Conservation (phyloP, 2,888 invertebrate genomes). For the Trissonchulus latispiculum region DNA sequence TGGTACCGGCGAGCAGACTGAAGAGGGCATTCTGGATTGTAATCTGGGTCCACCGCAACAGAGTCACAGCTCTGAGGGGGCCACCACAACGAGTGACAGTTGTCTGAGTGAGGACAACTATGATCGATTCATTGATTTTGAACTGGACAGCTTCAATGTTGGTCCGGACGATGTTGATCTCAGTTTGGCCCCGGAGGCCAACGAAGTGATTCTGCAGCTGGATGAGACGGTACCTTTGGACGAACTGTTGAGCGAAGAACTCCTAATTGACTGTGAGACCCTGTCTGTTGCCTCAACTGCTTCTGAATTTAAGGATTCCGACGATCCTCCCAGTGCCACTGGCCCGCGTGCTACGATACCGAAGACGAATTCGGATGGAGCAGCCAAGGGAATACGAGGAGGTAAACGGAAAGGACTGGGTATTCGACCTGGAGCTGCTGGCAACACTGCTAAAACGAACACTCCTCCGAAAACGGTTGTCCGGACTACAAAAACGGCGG, state of each 20-base stretch:
- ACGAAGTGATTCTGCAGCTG: not conserved
- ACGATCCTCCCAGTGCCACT: not conserved
- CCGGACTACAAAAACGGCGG: constrained; percentile 21
- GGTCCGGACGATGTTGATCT: not conserved
- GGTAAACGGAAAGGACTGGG: too few relatives aligned
- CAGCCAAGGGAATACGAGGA: too few relatives aligned
- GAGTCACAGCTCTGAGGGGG: not conserved
- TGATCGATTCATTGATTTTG: not conserved
- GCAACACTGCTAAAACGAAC: too few relatives aligned
- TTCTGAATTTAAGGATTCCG: not conserved
- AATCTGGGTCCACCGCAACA: not conserved
- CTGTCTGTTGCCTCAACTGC: not conserved
- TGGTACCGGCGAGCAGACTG: not conserved
- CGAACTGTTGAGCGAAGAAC: not conserved
- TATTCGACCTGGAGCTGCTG: too few relatives aligned
- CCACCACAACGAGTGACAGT: not conserved
- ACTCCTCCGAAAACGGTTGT: constrained; percentile 17
- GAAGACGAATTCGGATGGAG: not conserved
- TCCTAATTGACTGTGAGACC: constrained; percentile 14
- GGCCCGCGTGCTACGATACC: not conserved
- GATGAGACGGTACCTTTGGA: not conserved
- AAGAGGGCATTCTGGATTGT: too few relatives aligned
- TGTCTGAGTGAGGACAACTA: constrained; percentile 22
- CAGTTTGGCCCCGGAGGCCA: not conserved
- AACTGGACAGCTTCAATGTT: not conserved